Conservation (phyloP, 2,113 vertebrate species). For the Taurulus bubalis region DNA sequence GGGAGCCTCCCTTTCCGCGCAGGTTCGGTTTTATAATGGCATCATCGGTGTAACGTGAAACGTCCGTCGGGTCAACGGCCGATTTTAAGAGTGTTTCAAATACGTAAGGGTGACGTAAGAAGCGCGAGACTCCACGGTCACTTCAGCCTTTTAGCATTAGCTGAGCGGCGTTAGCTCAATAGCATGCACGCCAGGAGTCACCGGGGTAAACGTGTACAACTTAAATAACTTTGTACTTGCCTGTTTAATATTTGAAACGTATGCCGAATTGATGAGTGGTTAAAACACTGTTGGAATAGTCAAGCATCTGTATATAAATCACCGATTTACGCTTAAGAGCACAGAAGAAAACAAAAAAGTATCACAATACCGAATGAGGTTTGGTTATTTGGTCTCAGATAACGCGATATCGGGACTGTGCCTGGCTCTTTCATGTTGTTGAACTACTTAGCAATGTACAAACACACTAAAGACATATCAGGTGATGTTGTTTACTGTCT, state of each 20-base stretch:
- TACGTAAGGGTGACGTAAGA: background rate
- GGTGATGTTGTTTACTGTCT: background rate
- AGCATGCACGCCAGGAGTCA: background rate
- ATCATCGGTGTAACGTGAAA: fast-evolving
- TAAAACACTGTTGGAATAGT: fast-evolving
- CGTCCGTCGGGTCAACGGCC: background rate
- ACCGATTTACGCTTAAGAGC: fast-evolving
- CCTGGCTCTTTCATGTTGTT: background rate
- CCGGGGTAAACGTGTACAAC: background rate
- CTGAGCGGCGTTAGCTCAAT: slow-evolving; percentile 46
- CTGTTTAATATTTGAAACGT: fast-evolving
- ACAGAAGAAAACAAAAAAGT: background rate
- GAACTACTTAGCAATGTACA: too few species aligned
- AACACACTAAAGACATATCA: too few species aligned
- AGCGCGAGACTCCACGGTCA: background rate
- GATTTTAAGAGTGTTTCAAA: background rate
- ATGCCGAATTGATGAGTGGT: slow-evolving; percentile 18
- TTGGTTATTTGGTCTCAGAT: background rate
- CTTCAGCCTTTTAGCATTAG: slow-evolving; percentile 65
- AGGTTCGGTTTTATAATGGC: slow-evolving; percentile 52
- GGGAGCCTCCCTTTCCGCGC: fast-evolving
- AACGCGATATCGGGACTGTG: background rate
- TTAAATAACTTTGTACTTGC: background rate
- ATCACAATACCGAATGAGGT: background rate
- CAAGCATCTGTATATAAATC: fast-evolving